Base-by-base conservation (phyloP, 2,113 vertebrate genomes). In the Lampris megalopsis region DNA sequence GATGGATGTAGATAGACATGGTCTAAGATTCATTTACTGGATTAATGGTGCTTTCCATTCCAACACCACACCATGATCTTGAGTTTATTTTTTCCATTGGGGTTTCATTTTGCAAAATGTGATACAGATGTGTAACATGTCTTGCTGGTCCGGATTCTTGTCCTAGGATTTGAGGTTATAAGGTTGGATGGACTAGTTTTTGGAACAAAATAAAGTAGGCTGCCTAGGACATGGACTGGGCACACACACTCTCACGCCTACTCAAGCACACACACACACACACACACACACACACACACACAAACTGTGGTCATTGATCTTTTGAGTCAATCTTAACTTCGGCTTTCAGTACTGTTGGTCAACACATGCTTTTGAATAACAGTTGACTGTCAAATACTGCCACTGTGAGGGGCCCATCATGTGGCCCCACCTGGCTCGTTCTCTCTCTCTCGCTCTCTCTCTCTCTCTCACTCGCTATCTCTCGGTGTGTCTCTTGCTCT, bases 11-110 rank as follows among this genome's bases (percentile, higher is more conserved):
- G 75, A 86, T 47, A 13, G 75, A 86, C 80, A 5, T 56, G n/a
- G 65, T 81, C 72, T 72, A 43, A 77, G 87, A 85, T 86, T 90
- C 64, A 66, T 41, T 58, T 64, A 43, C 68, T 62, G 50, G 72
- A 78, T 80, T 60, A 84, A 88, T 72, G 91, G 87, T 91, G 91
- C 92, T 91, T 88, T 90, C 80, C 85, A 89, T 91, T 92, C 89
- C 89, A 81, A 72, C 86, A 77, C 80, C 66, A 37, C 71, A 0
- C 56, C 59, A 80, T 68, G 63, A 69, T 80, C 84, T 73, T 88
- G 82, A 63, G 70, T 66, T 80, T 83, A 73, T 9, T 40, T 80
- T 84, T 78, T 71, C 43, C 63, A 24, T 86, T 63, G 66, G 35
- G 64, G 70, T 84, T 87, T 73, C 62, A 64, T 58, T 61, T 68